Conservation (phyloP, 2,888 invertebrate genomes). For the Lithophane socia region DNA sequence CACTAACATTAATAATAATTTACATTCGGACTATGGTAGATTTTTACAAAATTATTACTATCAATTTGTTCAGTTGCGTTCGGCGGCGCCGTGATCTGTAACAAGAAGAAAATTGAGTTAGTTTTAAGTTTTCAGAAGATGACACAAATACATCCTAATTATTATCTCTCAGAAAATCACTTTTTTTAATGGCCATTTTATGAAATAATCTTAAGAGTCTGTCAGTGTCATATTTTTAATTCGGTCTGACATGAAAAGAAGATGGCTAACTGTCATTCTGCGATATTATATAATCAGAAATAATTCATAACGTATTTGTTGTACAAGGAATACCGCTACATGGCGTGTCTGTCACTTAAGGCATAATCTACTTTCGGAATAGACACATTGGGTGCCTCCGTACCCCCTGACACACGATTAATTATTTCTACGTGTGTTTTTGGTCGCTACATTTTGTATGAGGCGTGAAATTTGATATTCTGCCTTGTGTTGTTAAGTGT, state of each 20-base stretch:
- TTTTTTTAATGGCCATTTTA: not conserved
- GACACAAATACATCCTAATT: not conserved
- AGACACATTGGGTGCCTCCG: constrained; percentile 14
- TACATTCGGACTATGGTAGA: constrained; percentile 67
- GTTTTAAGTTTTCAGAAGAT: not conserved
- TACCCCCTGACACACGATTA: constrained; percentile 51
- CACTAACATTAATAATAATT: constrained; percentile 68
- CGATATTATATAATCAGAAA: constrained; percentile 1
- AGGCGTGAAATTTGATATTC: constrained; percentile 34
- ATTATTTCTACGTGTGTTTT: constrained; percentile 57
- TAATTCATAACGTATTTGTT: constrained; percentile 37
- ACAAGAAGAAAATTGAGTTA: constrained; percentile 71
- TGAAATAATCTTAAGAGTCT: not conserved
- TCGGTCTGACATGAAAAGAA: not conserved
- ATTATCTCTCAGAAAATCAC: not conserved
- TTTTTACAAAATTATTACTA: constrained; percentile 60
- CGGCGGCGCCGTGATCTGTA: constrained; percentile 80
- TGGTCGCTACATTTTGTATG: constrained; percentile 44
- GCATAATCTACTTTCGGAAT: constrained; percentile 40
- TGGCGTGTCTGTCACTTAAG: constrained; percentile 45
- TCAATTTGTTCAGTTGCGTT: constrained; percentile 64
- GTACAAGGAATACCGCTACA: constrained; percentile 23
- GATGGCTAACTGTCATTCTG: not conserved
- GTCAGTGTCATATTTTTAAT: not conserved
- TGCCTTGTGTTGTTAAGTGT: constrained; percentile 7